Conservation (phyloP, 2,113 vertebrate species). For the Glaucidium brasilianum region DNA sequence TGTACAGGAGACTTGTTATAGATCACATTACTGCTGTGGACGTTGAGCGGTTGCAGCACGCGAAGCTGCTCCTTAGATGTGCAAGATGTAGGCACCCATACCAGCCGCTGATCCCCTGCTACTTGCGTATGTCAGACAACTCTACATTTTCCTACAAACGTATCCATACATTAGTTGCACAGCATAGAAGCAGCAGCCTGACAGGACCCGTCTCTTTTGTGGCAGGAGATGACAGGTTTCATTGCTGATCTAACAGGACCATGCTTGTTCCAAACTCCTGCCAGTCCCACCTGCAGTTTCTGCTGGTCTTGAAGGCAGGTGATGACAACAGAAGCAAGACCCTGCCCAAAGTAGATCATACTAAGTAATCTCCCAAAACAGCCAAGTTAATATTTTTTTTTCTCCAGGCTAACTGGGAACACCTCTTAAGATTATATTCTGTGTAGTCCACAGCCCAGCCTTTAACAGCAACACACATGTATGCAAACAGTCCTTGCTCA, state of each 20-base stretch:
- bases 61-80: not conserved
- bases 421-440: not conserved
- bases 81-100: not conserved
- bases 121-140: not conserved
- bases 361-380: not conserved
- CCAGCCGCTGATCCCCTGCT: not conserved
- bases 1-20: not conserved
- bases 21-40: not conserved
- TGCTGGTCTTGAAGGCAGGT: not conserved
- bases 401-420: not conserved
- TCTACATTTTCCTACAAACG: not conserved
- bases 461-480: not conserved
- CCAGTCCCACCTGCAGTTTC: not conserved
- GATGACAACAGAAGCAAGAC: not conserved
- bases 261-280: not conserved
- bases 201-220: not conserved
- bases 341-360: not conserved
- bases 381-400: not conserved
- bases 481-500: not conserved
- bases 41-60: not conserved
- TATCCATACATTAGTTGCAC: not conserved
- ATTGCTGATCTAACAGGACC: not conserved
- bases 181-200: not conserved
- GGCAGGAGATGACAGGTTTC: not conserved
- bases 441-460: not conserved